Evolutionary conservation across 2,113 vertebrate species (phyloP).

Genomic region (Callaeas wilsoni): DNA sequence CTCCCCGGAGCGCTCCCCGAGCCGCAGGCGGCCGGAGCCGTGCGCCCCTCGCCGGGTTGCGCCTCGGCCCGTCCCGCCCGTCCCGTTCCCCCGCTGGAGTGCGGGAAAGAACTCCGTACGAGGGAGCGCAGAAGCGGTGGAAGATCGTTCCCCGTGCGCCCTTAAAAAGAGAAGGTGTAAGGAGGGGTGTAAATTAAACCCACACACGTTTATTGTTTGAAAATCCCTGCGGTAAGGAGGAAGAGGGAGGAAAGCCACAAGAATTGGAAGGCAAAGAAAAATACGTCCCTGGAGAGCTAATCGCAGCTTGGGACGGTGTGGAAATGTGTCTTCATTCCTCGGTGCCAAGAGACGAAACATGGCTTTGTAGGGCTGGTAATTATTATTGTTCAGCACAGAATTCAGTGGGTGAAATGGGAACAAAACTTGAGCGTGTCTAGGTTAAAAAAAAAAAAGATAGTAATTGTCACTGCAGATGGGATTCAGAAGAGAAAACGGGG

Average conservation of each 20-base stretch:
- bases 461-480: background rate
- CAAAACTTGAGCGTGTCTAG: background rate
- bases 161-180: background rate
- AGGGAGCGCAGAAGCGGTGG: background rate
- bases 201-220: background rate
- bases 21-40: background rate
- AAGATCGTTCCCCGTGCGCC: background rate
- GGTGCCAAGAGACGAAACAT: background rate
- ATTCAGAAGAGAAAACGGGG: background rate
- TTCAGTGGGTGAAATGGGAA: background rate
- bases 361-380: background rate
- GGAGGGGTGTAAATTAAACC: background rate
- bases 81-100: too few species aligned
- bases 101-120: accelerated
- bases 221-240: background rate
- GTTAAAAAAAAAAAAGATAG: background rate
- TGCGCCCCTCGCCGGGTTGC: background rate
- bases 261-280: background rate
- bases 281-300: background rate
- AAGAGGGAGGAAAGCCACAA: background rate
- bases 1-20: background rate
- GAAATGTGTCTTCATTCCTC: background rate
- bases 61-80: accelerated
- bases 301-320: background rate
- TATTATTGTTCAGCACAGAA: background rate